Base-by-base conservation (phyloP, 2,797 vertebrate species). In the Cyclopterus lumpus region DNA sequence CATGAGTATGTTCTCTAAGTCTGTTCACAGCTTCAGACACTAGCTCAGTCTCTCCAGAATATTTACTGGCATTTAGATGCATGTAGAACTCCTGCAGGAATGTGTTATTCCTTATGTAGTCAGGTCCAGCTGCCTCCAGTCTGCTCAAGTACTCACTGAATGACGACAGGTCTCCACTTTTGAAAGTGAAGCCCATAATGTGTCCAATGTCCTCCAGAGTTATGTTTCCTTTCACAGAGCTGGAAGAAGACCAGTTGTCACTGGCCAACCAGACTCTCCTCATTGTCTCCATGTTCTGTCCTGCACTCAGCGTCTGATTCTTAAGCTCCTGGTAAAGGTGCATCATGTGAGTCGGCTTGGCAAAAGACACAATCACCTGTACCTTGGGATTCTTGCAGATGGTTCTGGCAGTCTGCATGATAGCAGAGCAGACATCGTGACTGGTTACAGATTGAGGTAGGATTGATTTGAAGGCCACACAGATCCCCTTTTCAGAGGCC, bases 181-280 rank as follows among this genome's bases (percentile, higher is more conserved):
- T 96, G 89, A 97, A 97, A 38, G 94, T 93, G 91, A 98, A 96
- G 20, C 96, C 96, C 53, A 97, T 84, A 8, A 98, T 74, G 11
- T 95, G 93, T 55, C 96, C 96, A 2, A 97, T 86, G 24, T 90
- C 91, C 15, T 90, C 77, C 66, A 97, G 87, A 22, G 92, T 89
- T 49, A 94, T 81, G 66, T 95, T 86, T 20, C 77, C 90, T 58
- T 84, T 89, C 14, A 95, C 93, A 59, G 88, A 85, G 58, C 75
- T 84, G 34, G 94, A 88, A 3, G 91, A 89, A 0, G 97, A 96
- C 97, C 97, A 98, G 54, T 91, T 96, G 82, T 97, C 96, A 64
- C 96, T 97, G 30, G 96, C 97, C 87, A 98, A 91, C 97, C 97
- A 97, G 9, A 96, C 87, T 86, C 95, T 96, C 48, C 86, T 93